Percentiles rank a stretch among this genome's conserved stretches.
Evolutionary conservation across 1,140 invertebrate species (phyloP).

Genomic region (Ctenoplectra terminalis): DNA sequence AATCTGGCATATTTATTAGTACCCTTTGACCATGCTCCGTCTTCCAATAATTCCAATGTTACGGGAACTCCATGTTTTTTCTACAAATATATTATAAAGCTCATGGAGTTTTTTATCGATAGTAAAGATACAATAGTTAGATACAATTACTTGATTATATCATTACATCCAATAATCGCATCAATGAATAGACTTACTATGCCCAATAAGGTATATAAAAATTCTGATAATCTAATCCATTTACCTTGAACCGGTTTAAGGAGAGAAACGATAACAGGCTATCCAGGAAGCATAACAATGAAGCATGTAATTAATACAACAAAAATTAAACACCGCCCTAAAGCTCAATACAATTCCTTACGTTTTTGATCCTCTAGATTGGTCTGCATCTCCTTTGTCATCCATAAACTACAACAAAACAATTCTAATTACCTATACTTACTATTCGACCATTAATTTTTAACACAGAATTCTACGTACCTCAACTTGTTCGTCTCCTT

Average conservation of each 20-base stretch:
- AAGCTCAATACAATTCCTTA: constrained; percentile 51
- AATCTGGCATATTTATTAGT: constrained; percentile 80
- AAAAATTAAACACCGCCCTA: constrained; percentile 25
- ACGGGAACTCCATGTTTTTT: constrained; percentile 73
- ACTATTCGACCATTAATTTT: not conserved
- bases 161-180: not conserved
- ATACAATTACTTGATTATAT: not conserved
- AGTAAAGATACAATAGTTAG: not conserved
- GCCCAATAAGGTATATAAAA: constrained; percentile 10
- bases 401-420: constrained; percentile 59
- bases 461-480: constrained; percentile 51
- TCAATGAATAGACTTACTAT: constrained; percentile 24
- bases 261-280: constrained; percentile 77
- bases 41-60: constrained; percentile 81
- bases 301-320: constrained; percentile 67
- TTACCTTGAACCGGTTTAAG: constrained; percentile 78
- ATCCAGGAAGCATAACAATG: constrained; percentile 70
- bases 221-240: constrained; percentile 14
- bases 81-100: constrained; percentile 54
- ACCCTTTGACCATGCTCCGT: constrained; percentile 78
- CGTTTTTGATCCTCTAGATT: constrained; percentile 70
- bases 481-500: constrained; percentile 77
- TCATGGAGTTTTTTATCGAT: constrained; percentile 7
- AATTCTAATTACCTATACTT: not conserved
- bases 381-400: constrained; percentile 51